Evolutionary conservation across 1,140 invertebrate species (phyloP).

Genomic region (Nylanderia fulva): DNA sequence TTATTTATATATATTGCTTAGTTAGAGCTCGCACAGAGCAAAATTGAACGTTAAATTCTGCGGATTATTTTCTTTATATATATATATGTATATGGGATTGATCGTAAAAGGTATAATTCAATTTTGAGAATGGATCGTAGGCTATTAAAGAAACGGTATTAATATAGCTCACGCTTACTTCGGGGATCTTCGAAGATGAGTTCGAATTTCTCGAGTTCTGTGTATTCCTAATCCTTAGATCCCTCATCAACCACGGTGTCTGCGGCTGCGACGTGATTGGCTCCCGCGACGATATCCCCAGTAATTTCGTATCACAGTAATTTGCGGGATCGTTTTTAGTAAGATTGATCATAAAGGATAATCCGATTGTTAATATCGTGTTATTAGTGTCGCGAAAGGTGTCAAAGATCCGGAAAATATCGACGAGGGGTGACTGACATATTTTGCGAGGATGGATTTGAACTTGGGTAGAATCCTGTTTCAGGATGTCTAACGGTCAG

Average conservation of each 20-base stretch:
- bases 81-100: background rate
- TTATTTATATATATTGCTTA: no score
- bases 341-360: background rate
- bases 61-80: background rate
- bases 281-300: constrained; percentile 9
- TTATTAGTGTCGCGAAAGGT: background rate
- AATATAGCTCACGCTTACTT: background rate
- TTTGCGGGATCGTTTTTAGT: background rate
- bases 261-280: constrained; percentile 12
- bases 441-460: background rate
- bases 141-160: background rate
- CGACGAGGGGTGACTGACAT: background rate
- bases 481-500: no score
- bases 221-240: constrained; percentile 10
- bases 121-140: background rate
- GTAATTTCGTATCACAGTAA: constrained; percentile 17
- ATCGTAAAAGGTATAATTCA: background rate
- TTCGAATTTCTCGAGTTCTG: background rate
- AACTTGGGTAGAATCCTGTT: background rate
- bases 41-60: background rate
- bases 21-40: background rate
- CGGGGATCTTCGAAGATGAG: background rate
- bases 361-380: constrained; percentile 8
- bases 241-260: constrained; percentile 2
- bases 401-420: background rate